Percentiles rank a stretch among this genome's conserved stretches.
These are phyloP conservation scores for Oligia strigilis DNA, from an alignment of 2,888 invertebrate genomes.

Conservation along the genomic window DNA sequence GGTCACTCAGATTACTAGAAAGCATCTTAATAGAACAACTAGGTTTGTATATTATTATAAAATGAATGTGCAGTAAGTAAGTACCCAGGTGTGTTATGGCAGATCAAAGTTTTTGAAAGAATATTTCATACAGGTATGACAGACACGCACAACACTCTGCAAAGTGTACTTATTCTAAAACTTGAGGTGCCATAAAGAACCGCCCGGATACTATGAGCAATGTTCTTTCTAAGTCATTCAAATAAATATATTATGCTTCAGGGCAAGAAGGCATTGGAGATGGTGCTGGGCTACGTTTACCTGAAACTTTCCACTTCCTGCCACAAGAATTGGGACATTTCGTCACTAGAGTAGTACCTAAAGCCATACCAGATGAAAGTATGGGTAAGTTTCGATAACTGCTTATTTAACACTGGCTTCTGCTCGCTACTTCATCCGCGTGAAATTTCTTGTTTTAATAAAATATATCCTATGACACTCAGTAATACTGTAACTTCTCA, in stretches of 20 bases:
- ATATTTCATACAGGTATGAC: background rate
- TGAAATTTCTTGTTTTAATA: background rate
- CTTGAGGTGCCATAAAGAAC: background rate
- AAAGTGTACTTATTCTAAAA: background rate
- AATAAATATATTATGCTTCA: conserved; percentile 53
- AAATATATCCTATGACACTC: background rate
- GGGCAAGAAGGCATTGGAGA: conserved; percentile 89
- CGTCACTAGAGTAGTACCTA: conserved; percentile 93
- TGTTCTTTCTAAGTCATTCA: background rate
- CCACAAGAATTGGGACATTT: conserved; percentile 94
- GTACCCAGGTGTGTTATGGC: background rate
- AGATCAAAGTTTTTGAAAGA: background rate
- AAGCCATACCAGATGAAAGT: conserved; percentile 92
- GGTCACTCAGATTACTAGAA: conserved; percentile 92
- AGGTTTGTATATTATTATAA: conserved; percentile 73
- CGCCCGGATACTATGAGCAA: background rate
- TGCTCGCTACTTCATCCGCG: no score
- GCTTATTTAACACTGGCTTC: background rate
- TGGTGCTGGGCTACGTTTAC: conserved; percentile 89
- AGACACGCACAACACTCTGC: background rate
- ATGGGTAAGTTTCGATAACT: conserved; percentile 89
- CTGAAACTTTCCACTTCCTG: conserved; percentile 94
- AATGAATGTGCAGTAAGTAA: background rate
- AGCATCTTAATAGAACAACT: conserved; percentile 91
- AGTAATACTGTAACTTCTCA: background rate